These are phyloP conservation scores for Triplophysa rosa DNA, from an alignment of 2,113 vertebrate genomes.

Conservation along the genomic window DNA sequence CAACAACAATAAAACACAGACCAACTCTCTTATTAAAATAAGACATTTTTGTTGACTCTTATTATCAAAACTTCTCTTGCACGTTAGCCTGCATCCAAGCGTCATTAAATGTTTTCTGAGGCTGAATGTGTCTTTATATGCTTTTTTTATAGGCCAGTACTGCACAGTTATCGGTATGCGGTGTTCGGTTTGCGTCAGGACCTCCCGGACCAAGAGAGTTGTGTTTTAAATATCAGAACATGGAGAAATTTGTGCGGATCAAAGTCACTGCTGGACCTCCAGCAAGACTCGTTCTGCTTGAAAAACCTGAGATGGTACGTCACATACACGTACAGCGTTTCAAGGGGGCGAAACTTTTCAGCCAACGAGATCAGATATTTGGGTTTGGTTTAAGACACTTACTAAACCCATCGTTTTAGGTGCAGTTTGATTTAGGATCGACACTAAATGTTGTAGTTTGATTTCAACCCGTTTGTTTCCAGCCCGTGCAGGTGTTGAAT, in stretches of 20 bases:
- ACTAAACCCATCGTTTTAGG: too few species aligned
- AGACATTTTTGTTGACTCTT: too few species aligned
- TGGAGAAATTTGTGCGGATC: conserved; percentile 73
- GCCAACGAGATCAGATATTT: too few species aligned
- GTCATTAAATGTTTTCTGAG: too few species aligned
- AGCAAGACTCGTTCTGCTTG: conserved; percentile 74
- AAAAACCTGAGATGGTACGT: conserved; percentile 68
- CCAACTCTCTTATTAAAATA: too few species aligned
- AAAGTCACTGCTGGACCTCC: conserved; percentile 81
- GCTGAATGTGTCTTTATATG: neutral
- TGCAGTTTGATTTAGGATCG: too few species aligned
- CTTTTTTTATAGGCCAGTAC: conserved; percentile 72
- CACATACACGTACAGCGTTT: too few species aligned
- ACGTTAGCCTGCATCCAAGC: neutral
- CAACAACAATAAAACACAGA: too few species aligned
- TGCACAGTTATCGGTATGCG: conserved; percentile 73
- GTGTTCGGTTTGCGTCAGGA: conserved; percentile 77
- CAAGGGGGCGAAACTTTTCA: too few species aligned
- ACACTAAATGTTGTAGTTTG: neutral
- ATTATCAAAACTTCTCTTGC: neutral
- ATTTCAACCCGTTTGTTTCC: conserved; percentile 8
- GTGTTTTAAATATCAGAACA: conserved; percentile 80
- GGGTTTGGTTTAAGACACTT: too few species aligned
- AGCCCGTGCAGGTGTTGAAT: conserved; percentile 84
- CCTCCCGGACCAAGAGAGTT: conserved; percentile 80